These are phyloP conservation scores for Acrobasis suavella DNA, from an alignment of 2,888 invertebrate genomes.

Conservation along the genomic window DNA sequence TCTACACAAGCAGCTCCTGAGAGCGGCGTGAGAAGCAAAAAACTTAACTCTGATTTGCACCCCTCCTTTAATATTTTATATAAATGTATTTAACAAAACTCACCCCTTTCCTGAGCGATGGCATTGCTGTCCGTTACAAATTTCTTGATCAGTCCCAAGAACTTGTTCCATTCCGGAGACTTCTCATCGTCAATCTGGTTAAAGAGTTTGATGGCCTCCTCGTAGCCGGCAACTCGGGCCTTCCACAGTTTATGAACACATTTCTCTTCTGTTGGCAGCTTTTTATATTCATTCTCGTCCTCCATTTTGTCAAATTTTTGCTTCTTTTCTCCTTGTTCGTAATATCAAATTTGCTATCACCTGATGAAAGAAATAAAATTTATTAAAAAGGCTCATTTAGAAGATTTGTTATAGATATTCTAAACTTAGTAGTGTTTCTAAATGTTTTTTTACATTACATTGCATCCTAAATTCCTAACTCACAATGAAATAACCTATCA, in stretches of 20 bases:
- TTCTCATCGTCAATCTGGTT: constrained; percentile 95
- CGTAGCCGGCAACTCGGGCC: constrained; percentile 96
- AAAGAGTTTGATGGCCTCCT: constrained; percentile 95
- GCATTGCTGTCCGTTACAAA: constrained; percentile 97
- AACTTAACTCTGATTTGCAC: too few species aligned
- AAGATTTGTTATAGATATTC: too few species aligned
- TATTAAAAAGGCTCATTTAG: not conserved
- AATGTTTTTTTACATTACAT: too few species aligned
- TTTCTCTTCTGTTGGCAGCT: constrained; percentile 93
- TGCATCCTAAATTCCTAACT: too few species aligned
- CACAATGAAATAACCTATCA: too few species aligned
- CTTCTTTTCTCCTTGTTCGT: constrained; percentile 8
- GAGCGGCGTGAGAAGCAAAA: too few species aligned
- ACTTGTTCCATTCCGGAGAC: constrained; percentile 96
- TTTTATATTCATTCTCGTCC: constrained; percentile 93
- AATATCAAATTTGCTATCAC: constrained; percentile 1
- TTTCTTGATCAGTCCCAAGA: constrained; percentile 94
- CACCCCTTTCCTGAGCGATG: constrained; percentile 96
- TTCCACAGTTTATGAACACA: constrained; percentile 98
- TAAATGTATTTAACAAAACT: too few species aligned
- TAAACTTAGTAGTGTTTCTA: too few species aligned
- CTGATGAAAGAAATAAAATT: not conserved
- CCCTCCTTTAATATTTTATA: too few species aligned
- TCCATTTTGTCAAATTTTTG: constrained; percentile 83
- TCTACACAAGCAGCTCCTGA: too few species aligned